phyloP scores from a whole-genome alignment of 2,113 vertebrate species.

The Lasiurus borealis region DNA sequence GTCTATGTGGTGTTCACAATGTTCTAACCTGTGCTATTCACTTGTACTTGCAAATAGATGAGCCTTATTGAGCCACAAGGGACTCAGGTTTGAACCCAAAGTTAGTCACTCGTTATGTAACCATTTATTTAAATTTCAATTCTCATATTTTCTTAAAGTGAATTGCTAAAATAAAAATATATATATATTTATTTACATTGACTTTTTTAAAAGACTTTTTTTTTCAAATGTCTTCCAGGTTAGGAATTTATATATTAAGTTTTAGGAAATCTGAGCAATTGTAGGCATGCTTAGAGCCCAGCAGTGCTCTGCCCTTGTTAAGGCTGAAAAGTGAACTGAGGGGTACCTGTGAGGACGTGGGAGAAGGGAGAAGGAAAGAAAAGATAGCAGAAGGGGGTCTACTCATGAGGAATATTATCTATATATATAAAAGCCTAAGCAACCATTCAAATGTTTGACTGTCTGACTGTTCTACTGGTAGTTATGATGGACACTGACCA shows the following conservation, averaged over 20 bases:
- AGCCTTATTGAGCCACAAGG: not conserved
- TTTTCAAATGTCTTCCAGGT: not conserved
- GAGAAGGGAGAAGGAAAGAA: not conserved
- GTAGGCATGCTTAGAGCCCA: not conserved
- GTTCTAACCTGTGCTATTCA: not conserved
- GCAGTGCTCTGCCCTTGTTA: not conserved
- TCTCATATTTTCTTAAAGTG: not conserved
- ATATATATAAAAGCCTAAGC: too few relatives aligned
- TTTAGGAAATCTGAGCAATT: not conserved
- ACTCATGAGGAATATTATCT: not conserved
- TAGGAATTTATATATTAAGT: not conserved
- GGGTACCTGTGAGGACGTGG: rapidly evolving
- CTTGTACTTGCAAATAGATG: not conserved
- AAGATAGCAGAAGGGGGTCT: not conserved
- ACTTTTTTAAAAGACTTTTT: not conserved
- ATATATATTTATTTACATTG: not conserved
- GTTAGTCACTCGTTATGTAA: not conserved
- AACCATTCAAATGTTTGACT: too few relatives aligned
- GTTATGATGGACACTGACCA: too few relatives aligned
- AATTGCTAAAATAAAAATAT: not conserved
- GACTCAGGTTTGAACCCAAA: not conserved
- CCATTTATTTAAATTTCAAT: not conserved
- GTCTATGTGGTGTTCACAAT: not conserved
- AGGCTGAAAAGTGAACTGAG: not conserved
- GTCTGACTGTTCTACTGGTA: too few relatives aligned